Conservation (phyloP, 2,888 invertebrate species). For the Terebella lapidaria region DNA sequence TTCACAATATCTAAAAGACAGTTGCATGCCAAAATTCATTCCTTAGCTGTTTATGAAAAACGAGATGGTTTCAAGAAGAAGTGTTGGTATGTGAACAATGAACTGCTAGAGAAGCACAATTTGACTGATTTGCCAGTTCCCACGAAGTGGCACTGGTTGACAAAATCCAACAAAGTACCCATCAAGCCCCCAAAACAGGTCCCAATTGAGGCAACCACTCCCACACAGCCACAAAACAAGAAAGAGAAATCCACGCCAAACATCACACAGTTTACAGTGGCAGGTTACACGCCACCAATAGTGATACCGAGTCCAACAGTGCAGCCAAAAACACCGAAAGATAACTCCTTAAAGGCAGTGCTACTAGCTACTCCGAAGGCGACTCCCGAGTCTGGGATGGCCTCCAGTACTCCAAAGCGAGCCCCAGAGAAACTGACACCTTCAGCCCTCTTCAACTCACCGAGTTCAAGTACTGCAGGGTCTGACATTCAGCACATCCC, state of each 20-base stretch:
- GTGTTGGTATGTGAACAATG: constrained; percentile 66
- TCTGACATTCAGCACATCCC: not conserved
- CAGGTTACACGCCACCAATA: constrained; percentile 2
- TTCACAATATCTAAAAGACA: constrained; percentile 44
- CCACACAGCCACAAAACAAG: not conserved
- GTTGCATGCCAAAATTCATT: constrained; percentile 55
- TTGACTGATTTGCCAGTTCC: constrained; percentile 57
- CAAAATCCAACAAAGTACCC: not conserved
- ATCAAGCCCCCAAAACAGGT: not conserved
- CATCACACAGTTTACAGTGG: constrained; percentile 13
- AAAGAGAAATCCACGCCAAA: not conserved
- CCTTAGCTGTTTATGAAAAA: constrained; percentile 62
- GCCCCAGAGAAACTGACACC: not conserved
- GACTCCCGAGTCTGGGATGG: not conserved
- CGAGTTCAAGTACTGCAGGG: not conserved
- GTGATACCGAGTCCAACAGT: no score
- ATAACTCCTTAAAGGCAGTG: not conserved
- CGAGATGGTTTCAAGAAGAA: constrained; percentile 58
- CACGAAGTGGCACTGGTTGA: constrained; percentile 61
- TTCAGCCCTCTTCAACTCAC: not conserved
- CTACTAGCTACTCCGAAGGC: not conserved
- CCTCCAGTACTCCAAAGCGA: not conserved
- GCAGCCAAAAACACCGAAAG: not conserved
- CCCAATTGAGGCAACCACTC: not conserved
- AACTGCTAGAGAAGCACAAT: constrained; percentile 59